phyloP scores from a whole-genome alignment of 1,140 invertebrate species.

The Drosophila nebulosa region DNA sequence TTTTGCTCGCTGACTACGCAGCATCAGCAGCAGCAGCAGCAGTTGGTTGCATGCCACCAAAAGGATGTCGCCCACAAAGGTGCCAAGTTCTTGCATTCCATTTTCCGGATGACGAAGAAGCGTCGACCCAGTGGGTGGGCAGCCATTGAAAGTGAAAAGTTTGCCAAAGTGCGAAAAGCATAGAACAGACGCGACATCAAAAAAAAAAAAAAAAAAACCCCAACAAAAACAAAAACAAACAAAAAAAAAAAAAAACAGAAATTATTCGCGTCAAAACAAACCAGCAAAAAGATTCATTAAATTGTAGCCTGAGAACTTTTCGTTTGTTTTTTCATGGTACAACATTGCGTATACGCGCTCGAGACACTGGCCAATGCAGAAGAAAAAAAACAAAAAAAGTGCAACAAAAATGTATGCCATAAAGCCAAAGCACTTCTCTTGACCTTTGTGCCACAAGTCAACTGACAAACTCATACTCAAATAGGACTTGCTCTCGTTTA shows the following conservation, averaged over 20 bases:
- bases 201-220: slow-evolving; percentile 12
- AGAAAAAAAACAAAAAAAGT: no score
- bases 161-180: slow-evolving; percentile 67
- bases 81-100: slow-evolving; percentile 55
- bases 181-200: slow-evolving; percentile 23
- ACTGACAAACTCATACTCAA: no score
- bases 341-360: no score
- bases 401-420: no score
- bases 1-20: slow-evolving; percentile 69
- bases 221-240: slow-evolving; percentile 13
- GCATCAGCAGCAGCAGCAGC: slow-evolving; percentile 19
- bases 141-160: slow-evolving; percentile 77
- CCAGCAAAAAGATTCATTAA: slow-evolving; percentile 66
- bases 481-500: no score
- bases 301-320: slow-evolving; percentile 40
- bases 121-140: neutral
- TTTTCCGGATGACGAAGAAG: neutral
- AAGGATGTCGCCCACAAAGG: slow-evolving; percentile 47
- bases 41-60: slow-evolving; percentile 1
- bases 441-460: neutral
- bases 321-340: neutral
- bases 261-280: slow-evolving; percentile 53
- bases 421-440: neutral
- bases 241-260: neutral
- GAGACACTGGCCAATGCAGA: no score